A percentile compares a stretch with the other conserved stretches of the same genome.
Evolutionary conservation across 2,113 vertebrate species (phyloP).

Genomic region (Poicephalus meyeri): DNA sequence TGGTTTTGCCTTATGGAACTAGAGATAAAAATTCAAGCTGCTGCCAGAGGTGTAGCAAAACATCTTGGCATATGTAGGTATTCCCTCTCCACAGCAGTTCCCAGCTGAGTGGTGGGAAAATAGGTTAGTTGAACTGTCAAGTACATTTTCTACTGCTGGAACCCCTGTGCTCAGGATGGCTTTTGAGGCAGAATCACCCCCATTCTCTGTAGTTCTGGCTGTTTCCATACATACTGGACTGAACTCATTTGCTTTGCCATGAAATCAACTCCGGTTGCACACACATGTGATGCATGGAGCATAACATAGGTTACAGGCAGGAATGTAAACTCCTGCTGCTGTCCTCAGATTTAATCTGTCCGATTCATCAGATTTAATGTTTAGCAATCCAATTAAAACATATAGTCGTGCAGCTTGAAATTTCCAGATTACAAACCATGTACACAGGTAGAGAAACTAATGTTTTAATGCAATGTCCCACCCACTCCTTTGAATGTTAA

Average conservation of each 20-base stretch:
- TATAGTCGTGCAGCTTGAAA: background rate
- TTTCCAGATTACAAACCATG: background rate
- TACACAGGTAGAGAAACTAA: background rate
- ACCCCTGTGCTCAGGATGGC: background rate
- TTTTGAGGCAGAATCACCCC: background rate
- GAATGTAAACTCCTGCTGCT: background rate
- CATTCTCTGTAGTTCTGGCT: background rate
- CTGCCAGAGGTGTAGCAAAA: background rate
- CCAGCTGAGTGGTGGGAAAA: background rate
- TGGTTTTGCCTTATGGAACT: background rate
- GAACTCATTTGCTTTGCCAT: background rate
- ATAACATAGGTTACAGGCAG: background rate
- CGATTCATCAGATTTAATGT: background rate
- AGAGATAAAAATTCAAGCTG: background rate
- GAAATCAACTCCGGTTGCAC: background rate
- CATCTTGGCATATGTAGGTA: background rate
- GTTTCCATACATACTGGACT: background rate
- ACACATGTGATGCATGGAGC: fast-evolving
- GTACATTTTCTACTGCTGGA: background rate
- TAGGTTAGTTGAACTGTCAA: background rate
- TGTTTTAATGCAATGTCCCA: background rate
- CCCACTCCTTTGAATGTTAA: background rate
- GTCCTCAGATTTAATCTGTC: background rate
- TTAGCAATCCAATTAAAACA: background rate
- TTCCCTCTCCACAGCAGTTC: background rate